These are phyloP conservation scores for Phaedon cochleariae DNA, from an alignment of 2,888 invertebrate genomes.

Conservation along the genomic window DNA sequence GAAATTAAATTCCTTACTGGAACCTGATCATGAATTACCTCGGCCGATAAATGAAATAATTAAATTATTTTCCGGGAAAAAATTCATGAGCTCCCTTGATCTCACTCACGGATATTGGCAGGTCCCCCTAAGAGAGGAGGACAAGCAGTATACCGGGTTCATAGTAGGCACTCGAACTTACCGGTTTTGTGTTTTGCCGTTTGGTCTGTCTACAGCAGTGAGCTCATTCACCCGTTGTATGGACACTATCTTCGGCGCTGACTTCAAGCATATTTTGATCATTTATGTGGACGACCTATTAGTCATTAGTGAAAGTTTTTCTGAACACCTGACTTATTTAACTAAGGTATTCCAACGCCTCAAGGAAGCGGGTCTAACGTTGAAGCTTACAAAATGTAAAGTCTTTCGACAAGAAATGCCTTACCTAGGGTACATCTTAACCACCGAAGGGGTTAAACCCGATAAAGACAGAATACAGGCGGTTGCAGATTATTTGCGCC, in stretches of 20 bases:
- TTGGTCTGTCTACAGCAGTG: neutral
- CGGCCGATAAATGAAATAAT: neutral
- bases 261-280: no score
- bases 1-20: neutral
- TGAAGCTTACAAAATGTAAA: no score
- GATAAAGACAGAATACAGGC: neutral
- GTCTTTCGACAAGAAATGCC: neutral
- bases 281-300: no score
- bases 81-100: neutral
- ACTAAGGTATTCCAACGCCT: neutral
- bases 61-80: neutral
- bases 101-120: no score
- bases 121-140: neutral
- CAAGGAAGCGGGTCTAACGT: no score
- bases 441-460: neutral
- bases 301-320: no score
- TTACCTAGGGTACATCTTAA: neutral
- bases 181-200: neutral
- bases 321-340: neutral
- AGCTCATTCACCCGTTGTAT: neutral
- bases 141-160: neutral
- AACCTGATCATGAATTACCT: neutral
- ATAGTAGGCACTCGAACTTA: neutral
- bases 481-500: neutral
- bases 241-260: no score